These are phyloP conservation scores for Polietes domitor DNA, from an alignment of 2,888 invertebrate species.

Conservation along the genomic window DNA sequence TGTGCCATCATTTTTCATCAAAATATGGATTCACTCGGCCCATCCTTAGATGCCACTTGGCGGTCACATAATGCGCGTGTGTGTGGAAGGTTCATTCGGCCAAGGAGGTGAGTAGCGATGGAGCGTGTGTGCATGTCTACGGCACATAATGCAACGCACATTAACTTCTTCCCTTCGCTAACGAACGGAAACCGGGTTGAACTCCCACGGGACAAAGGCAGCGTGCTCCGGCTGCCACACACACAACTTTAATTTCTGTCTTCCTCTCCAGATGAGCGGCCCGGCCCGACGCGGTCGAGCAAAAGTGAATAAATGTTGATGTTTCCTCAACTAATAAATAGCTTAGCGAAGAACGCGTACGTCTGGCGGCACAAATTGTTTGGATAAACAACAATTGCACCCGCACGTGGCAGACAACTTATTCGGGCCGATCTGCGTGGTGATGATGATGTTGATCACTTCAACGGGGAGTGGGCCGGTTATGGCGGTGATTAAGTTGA, in stretches of 20 bases:
- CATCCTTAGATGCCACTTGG: conserved; percentile 56
- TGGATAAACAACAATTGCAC: conserved; percentile 79
- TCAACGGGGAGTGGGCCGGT: not conserved
- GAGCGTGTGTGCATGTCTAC: conserved; percentile 42
- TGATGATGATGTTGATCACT: conserved; percentile 63
- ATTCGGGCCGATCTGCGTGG: conserved; percentile 62
- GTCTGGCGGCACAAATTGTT: conserved; percentile 76
- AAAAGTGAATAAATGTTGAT: conserved; percentile 52
- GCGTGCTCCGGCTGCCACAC: conserved; percentile 46
- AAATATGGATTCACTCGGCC: conserved; percentile 53
- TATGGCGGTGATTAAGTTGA: conserved; percentile 24
- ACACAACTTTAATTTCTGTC: conserved; percentile 66
- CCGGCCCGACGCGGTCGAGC: not conserved
- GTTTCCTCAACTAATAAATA: conserved; percentile 71
- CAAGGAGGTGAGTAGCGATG: conserved; percentile 45
- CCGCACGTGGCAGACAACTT: conserved; percentile 73
- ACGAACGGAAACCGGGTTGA: conserved; percentile 53
- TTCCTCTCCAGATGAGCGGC: conserved; percentile 58
- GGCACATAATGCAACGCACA: conserved; percentile 37
- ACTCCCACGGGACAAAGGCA: conserved; percentile 39
- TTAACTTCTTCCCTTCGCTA: conserved; percentile 51
- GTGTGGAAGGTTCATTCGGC: conserved; percentile 13
- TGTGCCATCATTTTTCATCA: conserved; percentile 49
- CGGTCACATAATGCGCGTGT: conserved; percentile 62
- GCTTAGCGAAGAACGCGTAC: conserved; percentile 55